phyloP scores from a whole-genome alignment of 2,888 invertebrate species.

The Phlogophora meticulosa region DNA sequence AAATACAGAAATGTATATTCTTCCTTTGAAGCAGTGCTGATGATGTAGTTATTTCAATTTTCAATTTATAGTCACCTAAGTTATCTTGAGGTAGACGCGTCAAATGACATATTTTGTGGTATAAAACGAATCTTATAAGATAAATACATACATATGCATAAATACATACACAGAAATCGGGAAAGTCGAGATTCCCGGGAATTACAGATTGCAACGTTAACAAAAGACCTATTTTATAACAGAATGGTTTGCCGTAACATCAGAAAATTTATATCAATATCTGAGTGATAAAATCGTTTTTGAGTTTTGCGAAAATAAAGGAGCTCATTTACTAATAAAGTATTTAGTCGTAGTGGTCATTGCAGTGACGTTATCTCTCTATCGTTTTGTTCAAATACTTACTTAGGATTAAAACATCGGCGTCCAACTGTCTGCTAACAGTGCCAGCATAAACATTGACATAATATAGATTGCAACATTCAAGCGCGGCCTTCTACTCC shows the following conservation, averaged over 20 bases:
- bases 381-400: background rate
- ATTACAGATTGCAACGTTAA: too few species aligned
- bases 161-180: too few species aligned
- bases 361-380: background rate
- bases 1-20: constrained; percentile 14
- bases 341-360: too few species aligned
- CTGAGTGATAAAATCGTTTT: too few species aligned
- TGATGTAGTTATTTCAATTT: background rate
- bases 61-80: background rate
- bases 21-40: constrained; percentile 14
- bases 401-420: constrained; percentile 19
- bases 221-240: too few species aligned
- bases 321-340: too few species aligned
- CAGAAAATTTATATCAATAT: too few species aligned
- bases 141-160: too few species aligned
- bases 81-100: background rate
- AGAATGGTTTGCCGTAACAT: too few species aligned
- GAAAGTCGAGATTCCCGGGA: too few species aligned
- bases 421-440: constrained; percentile 34
- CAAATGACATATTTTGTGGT: background rate
- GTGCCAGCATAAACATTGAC: constrained; percentile 26
- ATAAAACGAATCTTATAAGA: background rate
- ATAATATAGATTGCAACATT: background rate
- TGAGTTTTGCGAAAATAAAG: too few species aligned
- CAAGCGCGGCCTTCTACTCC: too few species aligned